Base-by-base conservation (phyloP, 2,888 invertebrate species). In the Philereme vetulata region DNA sequence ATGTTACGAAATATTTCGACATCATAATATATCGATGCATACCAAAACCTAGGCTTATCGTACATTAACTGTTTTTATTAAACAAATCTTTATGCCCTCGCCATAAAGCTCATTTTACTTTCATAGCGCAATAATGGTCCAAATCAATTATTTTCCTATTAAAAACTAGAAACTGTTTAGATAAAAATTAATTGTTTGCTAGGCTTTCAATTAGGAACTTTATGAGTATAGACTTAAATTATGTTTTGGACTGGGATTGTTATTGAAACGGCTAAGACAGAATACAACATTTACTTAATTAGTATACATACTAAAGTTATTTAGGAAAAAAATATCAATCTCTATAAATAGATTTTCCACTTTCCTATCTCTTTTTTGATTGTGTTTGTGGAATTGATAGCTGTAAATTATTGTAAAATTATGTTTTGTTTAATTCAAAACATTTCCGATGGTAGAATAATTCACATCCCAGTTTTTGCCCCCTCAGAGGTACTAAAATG, bases 121-220 rank as follows among this genome's bases (percentile, higher is more conserved):
- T 52, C 52, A 59, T 44, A 57, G 52, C 67, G 63, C 72, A 72
- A 70, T 74, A 74, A 72, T 74, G 67, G 71, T 73, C 65, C 55
- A 72, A 84, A 83, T 84, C 85, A 82, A 84, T 84, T 84, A 84
- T 78, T 82, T 82, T 82, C 74, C 79, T 82, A 84, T 84, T 79
- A 83, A 75, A 64, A 67, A 50, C 48, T 57, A 65, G 49, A 47
- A 63, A 64, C 58, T 58, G 60, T 65, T 68, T 40, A 66, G 68
- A 66, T 68, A 64, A 65, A 21, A 58, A 64, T 56, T 68, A 62
- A 65, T 63, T 63, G 56, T 51, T 51, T 56, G 63, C 60, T 62
- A 51, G 46, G 36, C 54, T 54, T 62, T 60, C 67, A 62, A 68
- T 66, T 64, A 62, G 49, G 40, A 44, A 62, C 64, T 43, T 47